These are phyloP conservation scores for Drosophila tropicalis DNA, from an alignment of 1,140 invertebrate species.

Conservation along the genomic window DNA sequence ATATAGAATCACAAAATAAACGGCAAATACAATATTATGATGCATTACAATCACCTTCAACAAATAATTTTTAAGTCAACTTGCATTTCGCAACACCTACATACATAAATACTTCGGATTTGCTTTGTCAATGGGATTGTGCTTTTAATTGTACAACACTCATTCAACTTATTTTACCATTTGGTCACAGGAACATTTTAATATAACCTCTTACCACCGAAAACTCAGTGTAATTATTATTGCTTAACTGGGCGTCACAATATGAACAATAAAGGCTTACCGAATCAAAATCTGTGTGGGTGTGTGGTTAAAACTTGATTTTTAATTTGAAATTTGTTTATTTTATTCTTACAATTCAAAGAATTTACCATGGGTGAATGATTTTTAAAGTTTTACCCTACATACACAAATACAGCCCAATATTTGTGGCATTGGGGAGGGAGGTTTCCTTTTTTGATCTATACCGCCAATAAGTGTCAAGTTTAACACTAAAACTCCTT, in stretches of 20 bases:
- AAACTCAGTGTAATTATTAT: constrained; percentile 47
- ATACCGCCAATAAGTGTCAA: constrained; percentile 55
- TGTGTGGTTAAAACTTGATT: constrained; percentile 25
- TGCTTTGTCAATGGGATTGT: no score
- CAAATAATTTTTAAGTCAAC: no score
- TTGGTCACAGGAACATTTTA: constrained; percentile 23
- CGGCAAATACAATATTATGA: no score
- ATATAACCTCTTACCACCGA: constrained; percentile 15
- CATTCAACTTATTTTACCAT: no score
- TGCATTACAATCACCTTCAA: no score
- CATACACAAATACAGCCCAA: constrained; percentile 18
- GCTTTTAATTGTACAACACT: no score
- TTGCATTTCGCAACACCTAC: no score
- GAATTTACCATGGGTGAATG: constrained; percentile 29
- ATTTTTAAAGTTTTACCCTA: constrained; percentile 34
- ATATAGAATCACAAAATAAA: no score
- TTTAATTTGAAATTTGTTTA: constrained; percentile 24
- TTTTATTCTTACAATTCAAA: constrained; percentile 29
- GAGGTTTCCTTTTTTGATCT: constrained; percentile 60
- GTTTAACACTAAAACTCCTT: constrained; percentile 42
- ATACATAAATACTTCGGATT: no score
- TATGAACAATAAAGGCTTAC: constrained; percentile 27
- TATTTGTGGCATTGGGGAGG: no score
- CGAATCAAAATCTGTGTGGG: no score
- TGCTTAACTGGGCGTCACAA: constrained; percentile 39